Percentiles rank a stretch among this genome's conserved stretches.
Evolutionary conservation across 2,888 invertebrate genomes (phyloP).

Genomic region (Rhyacophila evoluta): DNA sequence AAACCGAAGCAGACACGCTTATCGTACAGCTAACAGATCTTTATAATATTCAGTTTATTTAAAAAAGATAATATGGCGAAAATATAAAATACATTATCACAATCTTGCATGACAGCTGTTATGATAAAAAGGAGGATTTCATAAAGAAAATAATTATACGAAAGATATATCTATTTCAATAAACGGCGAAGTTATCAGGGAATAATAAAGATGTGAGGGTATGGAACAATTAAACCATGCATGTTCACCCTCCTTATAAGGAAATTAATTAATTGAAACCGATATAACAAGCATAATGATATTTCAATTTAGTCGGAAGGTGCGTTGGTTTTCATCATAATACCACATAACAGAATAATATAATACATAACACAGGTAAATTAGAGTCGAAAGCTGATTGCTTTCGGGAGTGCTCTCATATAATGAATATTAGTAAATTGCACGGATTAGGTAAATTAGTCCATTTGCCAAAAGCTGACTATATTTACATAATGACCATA

Average conservation of each 20-base stretch:
- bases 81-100: too few species aligned
- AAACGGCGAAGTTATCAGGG: not conserved
- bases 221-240: too few species aligned
- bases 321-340: not conserved
- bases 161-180: not conserved
- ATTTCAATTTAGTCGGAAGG: not conserved
- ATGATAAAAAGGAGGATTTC: not conserved
- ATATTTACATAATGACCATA: too few species aligned
- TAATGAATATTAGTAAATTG: not conserved
- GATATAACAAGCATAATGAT: not conserved
- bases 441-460: not conserved
- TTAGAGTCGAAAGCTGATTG: not conserved
- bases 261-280: not conserved
- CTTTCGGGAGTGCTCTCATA: not conserved
- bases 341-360: not conserved
- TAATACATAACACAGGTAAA: not conserved
- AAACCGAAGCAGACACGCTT: too few species aligned
- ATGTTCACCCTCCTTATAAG: too few species aligned
- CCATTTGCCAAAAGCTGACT: not conserved
- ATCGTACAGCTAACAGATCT: too few species aligned
- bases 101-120: not conserved
- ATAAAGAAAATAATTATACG: not conserved
- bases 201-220: not conserved
- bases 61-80: too few species aligned
- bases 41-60: too few species aligned